Percentiles rank a stretch among this genome's conserved stretches.
phyloP scores from a whole-genome alignment of 2,113 vertebrate genomes.

The Bothrops jararaca region DNA sequence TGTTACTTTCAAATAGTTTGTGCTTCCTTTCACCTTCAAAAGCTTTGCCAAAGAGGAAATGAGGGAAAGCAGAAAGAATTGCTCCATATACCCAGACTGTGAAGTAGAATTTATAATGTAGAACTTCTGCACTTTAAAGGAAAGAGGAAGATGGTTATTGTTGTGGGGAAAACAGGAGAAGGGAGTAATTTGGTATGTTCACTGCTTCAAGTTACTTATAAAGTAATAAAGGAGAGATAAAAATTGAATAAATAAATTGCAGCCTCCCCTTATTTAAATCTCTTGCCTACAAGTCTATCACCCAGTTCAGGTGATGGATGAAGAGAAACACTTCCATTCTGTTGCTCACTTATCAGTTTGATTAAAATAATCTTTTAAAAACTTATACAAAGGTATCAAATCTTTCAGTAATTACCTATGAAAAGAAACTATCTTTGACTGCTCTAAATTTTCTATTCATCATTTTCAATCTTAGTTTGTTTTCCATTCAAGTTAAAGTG shows the following conservation, averaged over 20 bases:
- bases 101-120: background rate
- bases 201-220: background rate
- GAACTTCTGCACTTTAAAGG: background rate
- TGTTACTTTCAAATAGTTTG: background rate
- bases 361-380: background rate
- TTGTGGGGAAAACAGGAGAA: too few relatives aligned
- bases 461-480: background rate
- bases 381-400: background rate
- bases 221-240: background rate
- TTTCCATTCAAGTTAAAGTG: background rate
- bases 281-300: background rate
- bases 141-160: background rate
- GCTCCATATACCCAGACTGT: background rate
- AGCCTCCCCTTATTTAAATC: background rate
- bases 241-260: background rate
- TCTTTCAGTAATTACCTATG: background rate
- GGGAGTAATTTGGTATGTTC: too few relatives aligned
- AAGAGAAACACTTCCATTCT: background rate
- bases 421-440: background rate
- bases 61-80: background rate
- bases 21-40: background rate
- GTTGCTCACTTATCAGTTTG: background rate
- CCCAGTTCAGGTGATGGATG: background rate
- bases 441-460: background rate
- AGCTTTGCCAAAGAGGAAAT: background rate